phyloP scores from a whole-genome alignment of 2,113 vertebrate genomes.

The Eleginops maclovinus region DNA sequence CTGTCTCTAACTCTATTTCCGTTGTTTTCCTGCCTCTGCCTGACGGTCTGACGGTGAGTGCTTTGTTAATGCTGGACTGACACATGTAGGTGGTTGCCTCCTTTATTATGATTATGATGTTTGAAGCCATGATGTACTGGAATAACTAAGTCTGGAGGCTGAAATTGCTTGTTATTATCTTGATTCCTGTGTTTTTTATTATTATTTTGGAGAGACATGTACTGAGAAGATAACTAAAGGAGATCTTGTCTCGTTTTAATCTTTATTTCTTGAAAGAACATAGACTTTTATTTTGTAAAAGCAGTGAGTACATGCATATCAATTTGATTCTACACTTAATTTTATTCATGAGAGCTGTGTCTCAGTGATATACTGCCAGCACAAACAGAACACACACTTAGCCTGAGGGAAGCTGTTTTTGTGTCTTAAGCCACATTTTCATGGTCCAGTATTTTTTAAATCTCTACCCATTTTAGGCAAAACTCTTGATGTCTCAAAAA shows the following conservation, averaged over 20 bases:
- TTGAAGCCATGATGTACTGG: slow-evolving; percentile 18
- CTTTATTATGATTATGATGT: slow-evolving; percentile 39
- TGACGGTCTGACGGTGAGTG: neutral
- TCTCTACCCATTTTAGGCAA: neutral
- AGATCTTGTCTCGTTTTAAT: slow-evolving; percentile 1
- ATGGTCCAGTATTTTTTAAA: slow-evolving; percentile 4
- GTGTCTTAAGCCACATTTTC: slow-evolving; percentile 8
- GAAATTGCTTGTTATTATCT: slow-evolving; percentile 12
- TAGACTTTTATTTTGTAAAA: neutral
- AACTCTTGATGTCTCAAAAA: slow-evolving; percentile 2
- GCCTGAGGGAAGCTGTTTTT: slow-evolving; percentile 17
- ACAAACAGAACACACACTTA: neutral
- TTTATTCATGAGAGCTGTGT: neutral
- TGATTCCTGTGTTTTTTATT: neutral
- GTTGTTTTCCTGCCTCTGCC: neutral
- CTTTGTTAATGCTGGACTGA: slow-evolving; percentile 47
- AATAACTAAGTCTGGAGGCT: slow-evolving; percentile 7
- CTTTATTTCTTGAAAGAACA: neutral
- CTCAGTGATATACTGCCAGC: neutral
- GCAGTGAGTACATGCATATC: neutral
- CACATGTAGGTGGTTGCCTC: slow-evolving; percentile 43
- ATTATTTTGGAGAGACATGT: neutral
- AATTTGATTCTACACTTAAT: slow-evolving; percentile 10
- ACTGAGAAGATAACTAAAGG: neutral
- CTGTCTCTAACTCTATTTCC: slow-evolving; percentile 39